Evolutionary conservation across 2,113 vertebrate genomes (phyloP).

Genomic region (Cettia cetti): DNA sequence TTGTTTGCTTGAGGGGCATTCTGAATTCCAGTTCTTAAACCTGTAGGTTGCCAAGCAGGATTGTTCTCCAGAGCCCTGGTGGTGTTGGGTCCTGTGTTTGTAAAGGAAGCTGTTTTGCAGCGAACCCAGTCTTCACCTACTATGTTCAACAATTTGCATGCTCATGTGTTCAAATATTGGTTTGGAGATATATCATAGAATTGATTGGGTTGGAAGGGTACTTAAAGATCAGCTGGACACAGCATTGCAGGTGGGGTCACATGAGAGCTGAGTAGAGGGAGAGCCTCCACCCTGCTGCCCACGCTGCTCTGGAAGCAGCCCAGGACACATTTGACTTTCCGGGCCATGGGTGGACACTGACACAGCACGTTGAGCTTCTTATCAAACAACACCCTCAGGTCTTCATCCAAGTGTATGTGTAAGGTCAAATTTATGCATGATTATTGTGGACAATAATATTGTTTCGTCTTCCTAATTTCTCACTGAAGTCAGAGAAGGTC

Average conservation of each 20-base stretch:
- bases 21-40: neutral
- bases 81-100: neutral
- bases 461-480: neutral
- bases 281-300: neutral
- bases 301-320: neutral
- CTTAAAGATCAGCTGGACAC: neutral
- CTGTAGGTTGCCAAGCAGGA: neutral
- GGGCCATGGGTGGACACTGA: accelerated
- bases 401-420: too few species aligned
- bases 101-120: neutral
- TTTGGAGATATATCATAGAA: neutral
- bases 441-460: neutral
- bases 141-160: accelerated
- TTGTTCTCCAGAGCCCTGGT: neutral
- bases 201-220: neutral
- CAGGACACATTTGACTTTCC: neutral
- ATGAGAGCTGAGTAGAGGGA: neutral
- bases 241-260: neutral
- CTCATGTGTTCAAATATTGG: accelerated
- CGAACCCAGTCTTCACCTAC: neutral
- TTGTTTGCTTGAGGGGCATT: neutral
- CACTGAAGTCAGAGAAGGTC: neutral
- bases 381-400: neutral
- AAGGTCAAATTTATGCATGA: neutral
- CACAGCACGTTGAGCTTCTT: accelerated